phyloP scores from a whole-genome alignment of 2,888 invertebrate species.

The Drosophila buzzatii region DNA sequence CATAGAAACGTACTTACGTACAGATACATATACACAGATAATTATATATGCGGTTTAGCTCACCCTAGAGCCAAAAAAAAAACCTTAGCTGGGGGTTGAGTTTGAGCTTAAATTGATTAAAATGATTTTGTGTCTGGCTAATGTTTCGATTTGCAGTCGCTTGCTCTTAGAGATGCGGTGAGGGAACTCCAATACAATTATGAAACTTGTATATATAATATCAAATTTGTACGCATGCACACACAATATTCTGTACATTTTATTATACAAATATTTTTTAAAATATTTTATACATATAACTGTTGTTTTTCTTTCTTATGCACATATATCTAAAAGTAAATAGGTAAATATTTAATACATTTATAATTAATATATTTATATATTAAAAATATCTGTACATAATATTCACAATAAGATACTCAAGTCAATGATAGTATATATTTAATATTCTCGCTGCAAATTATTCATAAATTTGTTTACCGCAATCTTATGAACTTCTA shows the following conservation, averaged over 20 bases:
- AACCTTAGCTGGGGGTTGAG: slow-evolving; percentile 30
- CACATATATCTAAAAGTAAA: no score
- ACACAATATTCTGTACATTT: background rate
- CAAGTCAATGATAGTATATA: background rate
- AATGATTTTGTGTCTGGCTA: slow-evolving; percentile 52
- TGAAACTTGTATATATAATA: slow-evolving; percentile 15
- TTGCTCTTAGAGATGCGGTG: background rate
- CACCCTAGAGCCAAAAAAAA: slow-evolving; percentile 16
- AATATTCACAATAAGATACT: background rate
- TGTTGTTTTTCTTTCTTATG: background rate
- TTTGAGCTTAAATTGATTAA: slow-evolving; percentile 74
- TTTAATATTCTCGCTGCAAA: background rate
- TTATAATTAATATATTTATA: background rate
- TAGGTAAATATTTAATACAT: no score
- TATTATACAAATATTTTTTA: background rate
- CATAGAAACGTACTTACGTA: slow-evolving; percentile 27
- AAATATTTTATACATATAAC: background rate
- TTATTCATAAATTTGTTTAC: background rate
- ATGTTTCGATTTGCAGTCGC: slow-evolving; percentile 22
- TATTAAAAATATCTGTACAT: background rate
- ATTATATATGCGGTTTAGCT: slow-evolving; percentile 66
- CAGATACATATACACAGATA: slow-evolving; percentile 19
- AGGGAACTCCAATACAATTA: background rate
- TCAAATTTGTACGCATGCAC: slow-evolving; percentile 23
- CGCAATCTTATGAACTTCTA: background rate